A percentile compares a stretch with the other conserved stretches of the same genome.
These are phyloP conservation scores for Hirundichthys speculiger DNA, from an alignment of 2,113 vertebrate species.

Conservation along the genomic window DNA sequence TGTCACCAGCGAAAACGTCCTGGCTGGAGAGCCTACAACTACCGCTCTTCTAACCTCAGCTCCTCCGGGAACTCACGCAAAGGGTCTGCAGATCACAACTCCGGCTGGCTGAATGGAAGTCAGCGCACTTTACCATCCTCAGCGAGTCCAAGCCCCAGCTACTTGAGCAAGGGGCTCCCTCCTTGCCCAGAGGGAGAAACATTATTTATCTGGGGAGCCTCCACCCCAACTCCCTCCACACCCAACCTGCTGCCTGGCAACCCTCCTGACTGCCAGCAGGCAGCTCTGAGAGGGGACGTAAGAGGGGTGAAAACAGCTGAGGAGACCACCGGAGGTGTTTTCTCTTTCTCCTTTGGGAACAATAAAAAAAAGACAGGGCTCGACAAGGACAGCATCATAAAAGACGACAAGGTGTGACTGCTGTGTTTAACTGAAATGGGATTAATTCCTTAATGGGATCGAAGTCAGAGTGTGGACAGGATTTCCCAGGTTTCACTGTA, in stretches of 20 bases:
- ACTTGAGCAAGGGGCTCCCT: slow-evolving; percentile 78
- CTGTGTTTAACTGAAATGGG: background rate
- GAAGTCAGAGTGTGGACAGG: slow-evolving; percentile 8
- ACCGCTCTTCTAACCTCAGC: slow-evolving; percentile 86
- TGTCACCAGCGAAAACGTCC: slow-evolving; percentile 86
- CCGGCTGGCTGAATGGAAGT: slow-evolving; percentile 89
- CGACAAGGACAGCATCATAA: slow-evolving; percentile 27
- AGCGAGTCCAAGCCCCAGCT: slow-evolving; percentile 81
- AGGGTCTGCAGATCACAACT: slow-evolving; percentile 85
- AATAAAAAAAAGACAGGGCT: slow-evolving; percentile 44
- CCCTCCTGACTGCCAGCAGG: slow-evolving; percentile 61
- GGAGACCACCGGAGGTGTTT: slow-evolving; percentile 35
- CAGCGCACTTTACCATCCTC: slow-evolving; percentile 88
- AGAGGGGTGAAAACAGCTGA: slow-evolving; percentile 29
- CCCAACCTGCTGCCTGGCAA: slow-evolving; percentile 78
- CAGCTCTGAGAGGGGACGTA: slow-evolving; percentile 24
- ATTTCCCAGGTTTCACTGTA: slow-evolving; percentile 38
- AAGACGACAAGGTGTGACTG: slow-evolving; percentile 63
- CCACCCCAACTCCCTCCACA: slow-evolving; percentile 52
- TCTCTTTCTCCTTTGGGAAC: slow-evolving; percentile 67
- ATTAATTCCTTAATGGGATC: slow-evolving; percentile 20
- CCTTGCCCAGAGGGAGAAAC: slow-evolving; percentile 83
- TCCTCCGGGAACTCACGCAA: slow-evolving; percentile 85
- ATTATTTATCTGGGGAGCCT: slow-evolving; percentile 78
- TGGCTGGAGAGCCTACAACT: slow-evolving; percentile 87